Evolutionary conservation across 2,113 vertebrate genomes (phyloP).

Genomic region (Hyaena hyaena): DNA sequence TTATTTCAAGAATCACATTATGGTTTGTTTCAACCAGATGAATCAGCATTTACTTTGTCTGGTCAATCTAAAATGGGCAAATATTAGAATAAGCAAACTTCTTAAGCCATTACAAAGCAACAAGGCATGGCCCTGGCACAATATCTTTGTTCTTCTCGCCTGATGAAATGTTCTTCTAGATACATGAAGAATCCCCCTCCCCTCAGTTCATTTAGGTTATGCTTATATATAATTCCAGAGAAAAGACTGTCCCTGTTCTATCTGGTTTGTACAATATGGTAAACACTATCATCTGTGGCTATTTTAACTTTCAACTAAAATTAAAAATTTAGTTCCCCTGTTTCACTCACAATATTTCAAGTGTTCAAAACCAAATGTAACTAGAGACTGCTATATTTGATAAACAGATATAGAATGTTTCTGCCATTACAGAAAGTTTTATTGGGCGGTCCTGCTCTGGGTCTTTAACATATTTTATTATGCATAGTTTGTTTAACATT

Average conservation of each 20-base stretch:
- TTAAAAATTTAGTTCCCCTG: not conserved
- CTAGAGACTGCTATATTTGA: not conserved
- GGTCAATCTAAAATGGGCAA: not conserved
- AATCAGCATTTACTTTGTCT: not conserved
- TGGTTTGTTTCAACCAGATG: not conserved
- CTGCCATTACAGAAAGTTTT: not conserved
- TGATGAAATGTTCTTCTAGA: not conserved
- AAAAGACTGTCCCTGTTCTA: not conserved
- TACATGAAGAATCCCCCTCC: not conserved
- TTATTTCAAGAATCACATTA: not conserved
- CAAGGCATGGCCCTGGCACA: rapidly evolving
- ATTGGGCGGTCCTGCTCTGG: not conserved
- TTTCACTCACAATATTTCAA: not conserved
- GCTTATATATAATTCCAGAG: not conserved
- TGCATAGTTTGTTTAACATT: not conserved
- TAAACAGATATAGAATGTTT: not conserved
- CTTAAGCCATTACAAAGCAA: not conserved
- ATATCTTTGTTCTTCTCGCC: not conserved
- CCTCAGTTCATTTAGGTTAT: not conserved
- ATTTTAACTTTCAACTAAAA: not conserved
- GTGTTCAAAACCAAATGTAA: not conserved
- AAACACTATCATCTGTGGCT: not conserved
- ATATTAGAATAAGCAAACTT: not conserved
- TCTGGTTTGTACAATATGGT: not conserved
- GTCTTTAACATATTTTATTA: not conserved